Evolutionary conservation across 2,113 vertebrate genomes (phyloP), one percentile per base, ranked within the genome.

Genomic region (Eclectus roratus): DNA sequence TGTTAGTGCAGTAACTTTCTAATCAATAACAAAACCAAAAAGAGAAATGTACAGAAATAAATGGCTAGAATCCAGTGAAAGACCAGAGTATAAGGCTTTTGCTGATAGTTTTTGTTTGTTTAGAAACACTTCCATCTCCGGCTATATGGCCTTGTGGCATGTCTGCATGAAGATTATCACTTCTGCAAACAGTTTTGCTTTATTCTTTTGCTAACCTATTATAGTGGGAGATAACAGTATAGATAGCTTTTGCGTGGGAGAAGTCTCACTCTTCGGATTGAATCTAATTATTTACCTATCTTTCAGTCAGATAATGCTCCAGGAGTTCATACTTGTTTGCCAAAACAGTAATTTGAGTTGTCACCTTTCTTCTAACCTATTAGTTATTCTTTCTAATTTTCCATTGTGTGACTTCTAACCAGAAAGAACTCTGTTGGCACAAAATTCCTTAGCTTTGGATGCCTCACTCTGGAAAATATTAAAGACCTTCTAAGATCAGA

Each of bases 331-430:
- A 49, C 16, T 35, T 96, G 28, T 77, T 94, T 91, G 44, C 53
- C 78, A 83, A 90, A 95, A 88, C 15, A 58, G 25, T 73, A 78
- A 91, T 86, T 86, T 83, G n/a, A 85, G 31, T 46, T 83, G 55
- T 80, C 55, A 92, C 17, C 41, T 86, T 80, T 11, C 18, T 77
- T 69, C 44, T 76, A 71, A 68, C 28, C 13, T 44, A 9, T 55
- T 46, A 77, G 66, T 37, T 63, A 15, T 73, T 93, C 35, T 86
- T 80, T 77, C 24, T 73, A 55, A 46, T 86, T 92, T 85, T 83
- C 28, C 33, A 11, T 28, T 28, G 13, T 53, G n/a, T 56, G 72
- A 47, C 21, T 77, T 70, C 71, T 78, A 80, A 69, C 12, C 12
- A 70, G 37, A 68, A 80, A 70, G 11, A 88, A 52, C n/a, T 85